Evolutionary conservation across 1,140 invertebrate species (phyloP), one percentile per base, ranked within the genome.

Genomic region (Neotoxoptera formosana): DNA sequence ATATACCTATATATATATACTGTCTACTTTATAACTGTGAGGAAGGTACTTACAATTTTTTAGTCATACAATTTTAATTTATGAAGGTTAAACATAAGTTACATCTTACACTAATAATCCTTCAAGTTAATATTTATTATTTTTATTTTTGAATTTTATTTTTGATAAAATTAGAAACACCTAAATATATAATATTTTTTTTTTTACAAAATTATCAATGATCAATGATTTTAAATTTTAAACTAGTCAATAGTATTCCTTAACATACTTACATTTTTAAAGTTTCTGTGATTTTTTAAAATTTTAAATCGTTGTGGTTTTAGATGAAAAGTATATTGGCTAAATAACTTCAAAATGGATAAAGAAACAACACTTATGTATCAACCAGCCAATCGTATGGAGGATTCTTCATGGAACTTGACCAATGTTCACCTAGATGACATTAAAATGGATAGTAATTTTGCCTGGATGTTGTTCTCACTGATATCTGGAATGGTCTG

Each of bases 401-500:
- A 94, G 60, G 93, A 93, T 7, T 93, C 93, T 20, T 56, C 93
- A 86, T 94, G 93, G 94, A 94, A 94, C 36, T 86, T 93, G 41
- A 94, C 93, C 2, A 53, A 91, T n/a, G 96, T 96, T 94, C 96
- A 96, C 94, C 95, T 97, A 93, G 96, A 97, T 94, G 96, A 98
- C 94, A 96, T 98, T 94, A 97, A 97, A 95, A 97, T 98, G 96
- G 81, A 93, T 53, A 93, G 97, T 94, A 98, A 97, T 95, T 98
- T 98, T 95, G 96, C 97, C 94, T 97, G 96, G 96, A 96, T 99
- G 94, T 96, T 99, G 25, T 97, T 97, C 94, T 98, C 98, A 81
- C 96, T 99, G 36, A 96, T 97, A 92, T 97, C 97, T 93, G 97
- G 97, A 30, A 97, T 98, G 94, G 96, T 96, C 48, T 99, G 98